Base-by-base conservation (phyloP, 2,888 invertebrate genomes). In the Enchytraeus crypticus region DNA sequence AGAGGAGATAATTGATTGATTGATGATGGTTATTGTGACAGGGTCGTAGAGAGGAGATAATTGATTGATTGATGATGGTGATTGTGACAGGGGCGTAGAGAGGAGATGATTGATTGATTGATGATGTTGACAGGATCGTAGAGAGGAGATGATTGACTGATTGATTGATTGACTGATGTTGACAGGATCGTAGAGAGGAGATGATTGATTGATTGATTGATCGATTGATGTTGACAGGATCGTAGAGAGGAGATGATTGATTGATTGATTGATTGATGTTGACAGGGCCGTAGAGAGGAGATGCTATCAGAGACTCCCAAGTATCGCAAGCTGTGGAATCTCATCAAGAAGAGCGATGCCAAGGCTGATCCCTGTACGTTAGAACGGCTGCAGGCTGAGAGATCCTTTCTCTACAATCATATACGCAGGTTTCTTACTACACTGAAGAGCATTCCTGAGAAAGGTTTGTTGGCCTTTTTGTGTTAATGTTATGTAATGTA, bases 241-340 rank as follows among this genome's bases (percentile, higher is more conserved):
- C n/a, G n/a, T n/a, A n/a, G n/a, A n/a, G n/a, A n/a, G n/a, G n/a
- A n/a, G n/a, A n/a, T n/a, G n/a, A n/a, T n/a, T n/a, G n/a, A n/a
- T n/a, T n/a, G n/a, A n/a, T n/a, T n/a, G n/a, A n/a, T n/a, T n/a
- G n/a, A n/a, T n/a, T n/a, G n/a, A n/a, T n/a, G n/a, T n/a, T n/a
- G n/a, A n/a, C 61, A 79, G 87, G 86, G 87, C 45, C 84, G 92
- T 54, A 82, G 92, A 70, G 91, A 91, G 67, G 85, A 88, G 71
- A 89, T 97, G 76, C 88, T 97, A 70, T 86, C 86, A 75, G 83
- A 85, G 47, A 87, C 88, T 70, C 89, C 92, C 0, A 90, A 90
- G 78, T 91, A 93, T 88, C 85, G 85, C 62, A 93, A 92, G 77
- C 90, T 89, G 74, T 97, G 91, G 90, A 87, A 87, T 64, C 86